Conservation (phyloP, 1,140 invertebrate genomes). For the Drosophila nigromelanica region DNA sequence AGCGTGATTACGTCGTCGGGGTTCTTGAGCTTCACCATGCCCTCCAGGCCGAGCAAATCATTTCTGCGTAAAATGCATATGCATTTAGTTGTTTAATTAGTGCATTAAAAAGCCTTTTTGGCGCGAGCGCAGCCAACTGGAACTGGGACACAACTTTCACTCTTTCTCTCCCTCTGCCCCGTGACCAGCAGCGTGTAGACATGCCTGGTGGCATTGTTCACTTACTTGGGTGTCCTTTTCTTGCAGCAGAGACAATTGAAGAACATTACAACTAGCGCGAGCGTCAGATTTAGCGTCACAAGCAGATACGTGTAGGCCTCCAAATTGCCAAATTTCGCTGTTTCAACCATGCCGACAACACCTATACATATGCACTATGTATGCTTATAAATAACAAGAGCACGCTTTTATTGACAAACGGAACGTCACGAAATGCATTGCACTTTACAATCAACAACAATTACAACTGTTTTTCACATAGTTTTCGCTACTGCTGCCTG, state of each 20-base stretch:
- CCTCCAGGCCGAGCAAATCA: constrained; percentile 85
- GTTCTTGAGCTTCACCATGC: constrained; percentile 86
- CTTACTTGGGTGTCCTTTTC: constrained; percentile 81
- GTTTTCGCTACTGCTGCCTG: constrained; percentile 28
- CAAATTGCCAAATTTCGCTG: constrained; percentile 57
- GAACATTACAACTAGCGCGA: constrained; percentile 75
- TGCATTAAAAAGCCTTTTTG: constrained; percentile 18
- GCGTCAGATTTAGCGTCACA: constrained; percentile 63
- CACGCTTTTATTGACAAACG: constrained; percentile 14
- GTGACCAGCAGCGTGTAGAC: neutral
- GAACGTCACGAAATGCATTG: constrained; percentile 36
- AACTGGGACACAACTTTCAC: constrained; percentile 52
- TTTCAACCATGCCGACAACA: constrained; percentile 64
- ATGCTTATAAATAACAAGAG: constrained; percentile 23
- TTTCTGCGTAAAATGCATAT: constrained; percentile 74
- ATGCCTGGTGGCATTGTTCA: constrained; percentile 10
- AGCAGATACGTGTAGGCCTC: constrained; percentile 69
- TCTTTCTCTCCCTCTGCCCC: neutral
- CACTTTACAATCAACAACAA: constrained; percentile 39
- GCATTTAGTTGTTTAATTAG: constrained; percentile 28
- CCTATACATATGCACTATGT: constrained; percentile 56
- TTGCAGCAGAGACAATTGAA: constrained; percentile 83
- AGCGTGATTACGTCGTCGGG: constrained; percentile 85
- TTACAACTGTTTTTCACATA: constrained; percentile 40
- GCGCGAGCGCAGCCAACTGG: constrained; percentile 61